Conservation (phyloP, 2,113 vertebrate genomes). For the Equus quagga region DNA sequence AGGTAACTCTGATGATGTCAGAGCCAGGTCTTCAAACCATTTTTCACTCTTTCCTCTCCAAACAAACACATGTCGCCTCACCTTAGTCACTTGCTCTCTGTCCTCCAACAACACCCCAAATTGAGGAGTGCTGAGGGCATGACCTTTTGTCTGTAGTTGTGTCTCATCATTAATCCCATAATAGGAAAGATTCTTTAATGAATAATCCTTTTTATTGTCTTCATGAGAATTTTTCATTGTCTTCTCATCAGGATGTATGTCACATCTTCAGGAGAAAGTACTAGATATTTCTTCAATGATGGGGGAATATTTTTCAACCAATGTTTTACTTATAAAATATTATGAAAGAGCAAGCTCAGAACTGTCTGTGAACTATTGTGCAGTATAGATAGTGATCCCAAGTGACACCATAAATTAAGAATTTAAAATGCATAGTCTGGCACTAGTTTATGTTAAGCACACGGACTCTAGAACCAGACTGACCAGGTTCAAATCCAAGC, state of each 20-base stretch:
- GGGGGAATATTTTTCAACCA: background rate
- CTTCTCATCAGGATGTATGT: background rate
- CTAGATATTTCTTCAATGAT: background rate
- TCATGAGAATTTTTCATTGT: background rate
- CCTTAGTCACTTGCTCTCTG: background rate
- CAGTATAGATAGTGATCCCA: background rate
- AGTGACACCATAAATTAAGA: background rate
- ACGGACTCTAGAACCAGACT: background rate
- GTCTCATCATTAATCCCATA: background rate
- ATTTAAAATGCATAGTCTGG: background rate
- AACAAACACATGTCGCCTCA: fast-evolving
- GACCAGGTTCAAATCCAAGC: background rate
- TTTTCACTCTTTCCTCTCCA: background rate
- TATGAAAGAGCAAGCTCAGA: background rate
- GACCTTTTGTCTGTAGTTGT: background rate
- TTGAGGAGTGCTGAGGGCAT: background rate
- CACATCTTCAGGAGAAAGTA: background rate
- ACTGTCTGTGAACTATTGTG: background rate
- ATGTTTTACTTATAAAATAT: background rate
- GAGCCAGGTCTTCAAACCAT: background rate
- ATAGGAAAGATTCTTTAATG: background rate
- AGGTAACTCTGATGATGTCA: background rate
- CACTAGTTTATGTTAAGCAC: background rate
- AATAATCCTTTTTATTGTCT: background rate
- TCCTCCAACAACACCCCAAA: background rate